Evolutionary conservation across 2,113 vertebrate genomes (phyloP).

Genomic region (Morphnarchus princeps): DNA sequence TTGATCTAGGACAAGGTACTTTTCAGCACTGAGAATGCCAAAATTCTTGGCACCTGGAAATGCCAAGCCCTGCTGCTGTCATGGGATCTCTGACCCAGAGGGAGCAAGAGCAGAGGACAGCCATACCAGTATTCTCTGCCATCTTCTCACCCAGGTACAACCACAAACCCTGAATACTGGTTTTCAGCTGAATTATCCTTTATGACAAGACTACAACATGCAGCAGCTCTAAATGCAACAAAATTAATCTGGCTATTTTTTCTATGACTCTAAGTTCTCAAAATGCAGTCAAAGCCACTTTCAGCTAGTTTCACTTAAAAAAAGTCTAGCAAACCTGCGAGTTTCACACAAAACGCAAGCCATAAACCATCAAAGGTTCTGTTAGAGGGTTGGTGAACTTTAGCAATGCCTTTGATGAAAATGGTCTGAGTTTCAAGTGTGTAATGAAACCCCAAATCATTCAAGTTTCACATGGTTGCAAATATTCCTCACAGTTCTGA

Average conservation of each 20-base stretch:
- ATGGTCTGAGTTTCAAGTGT: constrained; percentile 67
- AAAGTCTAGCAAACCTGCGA: constrained; percentile 13
- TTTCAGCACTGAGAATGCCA: neutral
- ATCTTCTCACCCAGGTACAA: neutral
- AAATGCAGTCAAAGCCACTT: constrained; percentile 23
- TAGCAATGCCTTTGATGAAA: constrained; percentile 66
- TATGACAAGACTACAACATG: neutral
- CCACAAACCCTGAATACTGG: neutral
- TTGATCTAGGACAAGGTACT: neutral
- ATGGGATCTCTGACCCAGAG: neutral
- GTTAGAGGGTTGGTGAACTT: constrained; percentile 57
- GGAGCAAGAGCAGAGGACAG: neutral
- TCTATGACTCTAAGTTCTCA: neutral
- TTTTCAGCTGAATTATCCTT: neutral
- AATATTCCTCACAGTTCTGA: constrained; percentile 69
- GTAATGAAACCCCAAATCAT: constrained; percentile 69
- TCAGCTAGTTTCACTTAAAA: constrained; percentile 4
- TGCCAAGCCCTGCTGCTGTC: neutral
- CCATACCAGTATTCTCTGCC: neutral
- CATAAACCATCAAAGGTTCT: constrained; percentile 61
- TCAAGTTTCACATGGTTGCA: constrained; percentile 70
- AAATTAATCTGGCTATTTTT: neutral
- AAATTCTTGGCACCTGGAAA: neutral
- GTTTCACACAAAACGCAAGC: constrained; percentile 26
- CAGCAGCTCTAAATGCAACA: neutral